A percentile compares a stretch with the other conserved stretches of the same genome.
Evolutionary conservation across 2,888 invertebrate genomes (phyloP).

Genomic region (Ennomos erosarius): DNA sequence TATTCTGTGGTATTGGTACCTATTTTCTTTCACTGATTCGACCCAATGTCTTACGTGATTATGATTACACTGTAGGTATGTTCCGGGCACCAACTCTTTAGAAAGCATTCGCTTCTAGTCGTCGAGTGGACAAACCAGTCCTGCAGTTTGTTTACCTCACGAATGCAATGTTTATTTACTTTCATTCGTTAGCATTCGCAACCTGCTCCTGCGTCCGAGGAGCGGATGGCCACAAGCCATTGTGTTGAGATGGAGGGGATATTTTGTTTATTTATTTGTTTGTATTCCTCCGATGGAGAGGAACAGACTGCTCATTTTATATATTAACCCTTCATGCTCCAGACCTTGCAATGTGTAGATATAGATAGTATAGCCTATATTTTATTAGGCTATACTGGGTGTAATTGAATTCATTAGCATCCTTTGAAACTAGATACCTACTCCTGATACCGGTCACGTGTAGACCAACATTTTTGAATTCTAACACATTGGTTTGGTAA

Average conservation of each 20-base stretch:
- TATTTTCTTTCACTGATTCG: too few relatives aligned
- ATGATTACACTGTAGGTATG: constrained; percentile 6
- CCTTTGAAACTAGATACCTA: too few relatives aligned
- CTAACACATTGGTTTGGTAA: too few relatives aligned
- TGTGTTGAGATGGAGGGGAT: constrained; percentile 36
- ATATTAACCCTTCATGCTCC: too few relatives aligned
- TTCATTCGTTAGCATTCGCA: constrained; percentile 64
- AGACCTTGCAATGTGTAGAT: too few relatives aligned
- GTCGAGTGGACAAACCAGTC: constrained; percentile 63
- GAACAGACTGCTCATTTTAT: neutral
- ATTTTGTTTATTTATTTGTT: constrained; percentile 24
- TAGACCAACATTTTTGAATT: too few relatives aligned
- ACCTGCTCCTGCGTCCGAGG: constrained; percentile 58
- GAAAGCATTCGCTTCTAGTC: constrained; percentile 58
- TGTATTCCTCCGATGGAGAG: constrained; percentile 10
- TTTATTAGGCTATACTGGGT: too few relatives aligned
- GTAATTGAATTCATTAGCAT: too few relatives aligned
- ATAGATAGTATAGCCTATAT: too few relatives aligned
- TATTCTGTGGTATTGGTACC: too few relatives aligned
- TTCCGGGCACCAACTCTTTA: constrained; percentile 41
- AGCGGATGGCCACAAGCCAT: constrained; percentile 40
- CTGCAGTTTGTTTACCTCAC: constrained; percentile 75
- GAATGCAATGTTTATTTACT: constrained; percentile 79
- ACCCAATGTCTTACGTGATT: constrained; percentile 8
- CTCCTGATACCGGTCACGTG: too few relatives aligned